phyloP scores from a whole-genome alignment of 2,113 vertebrate genomes.

The Mirounga angustirostris region DNA sequence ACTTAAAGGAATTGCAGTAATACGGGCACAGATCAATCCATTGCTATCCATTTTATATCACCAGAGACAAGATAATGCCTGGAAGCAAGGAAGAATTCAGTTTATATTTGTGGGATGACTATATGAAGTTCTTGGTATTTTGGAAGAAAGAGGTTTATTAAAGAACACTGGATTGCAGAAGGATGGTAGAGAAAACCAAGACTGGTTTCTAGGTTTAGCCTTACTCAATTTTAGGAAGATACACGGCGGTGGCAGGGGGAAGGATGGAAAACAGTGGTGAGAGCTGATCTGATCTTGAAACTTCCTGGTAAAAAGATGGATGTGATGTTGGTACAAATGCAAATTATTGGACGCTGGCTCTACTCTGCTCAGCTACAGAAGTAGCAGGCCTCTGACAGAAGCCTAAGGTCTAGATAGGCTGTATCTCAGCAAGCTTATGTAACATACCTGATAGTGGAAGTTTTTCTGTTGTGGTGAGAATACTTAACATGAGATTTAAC shows the following conservation, averaged over 20 bases:
- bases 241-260: accelerated
- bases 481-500: not conserved
- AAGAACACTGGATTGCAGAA: not conserved
- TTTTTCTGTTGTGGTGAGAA: not conserved
- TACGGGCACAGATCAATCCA: not conserved
- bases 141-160: not conserved
- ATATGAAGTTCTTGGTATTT: not conserved
- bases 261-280: not conserved
- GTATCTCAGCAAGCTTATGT: not conserved
- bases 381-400: not conserved
- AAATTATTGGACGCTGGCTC: not conserved
- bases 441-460: not conserved
- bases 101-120: not conserved
- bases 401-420: not conserved
- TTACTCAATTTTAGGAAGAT: not conserved
- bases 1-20: not conserved
- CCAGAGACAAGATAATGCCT: not conserved
- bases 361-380: not conserved
- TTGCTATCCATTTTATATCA: not conserved
- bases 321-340: not conserved
- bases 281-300: not conserved
- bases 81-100: not conserved
- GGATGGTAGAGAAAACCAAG: not conserved
- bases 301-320: not conserved
- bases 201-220: not conserved